phyloP scores from a whole-genome alignment of 2,888 invertebrate genomes.

The Disparrhopalites patrizii region DNA sequence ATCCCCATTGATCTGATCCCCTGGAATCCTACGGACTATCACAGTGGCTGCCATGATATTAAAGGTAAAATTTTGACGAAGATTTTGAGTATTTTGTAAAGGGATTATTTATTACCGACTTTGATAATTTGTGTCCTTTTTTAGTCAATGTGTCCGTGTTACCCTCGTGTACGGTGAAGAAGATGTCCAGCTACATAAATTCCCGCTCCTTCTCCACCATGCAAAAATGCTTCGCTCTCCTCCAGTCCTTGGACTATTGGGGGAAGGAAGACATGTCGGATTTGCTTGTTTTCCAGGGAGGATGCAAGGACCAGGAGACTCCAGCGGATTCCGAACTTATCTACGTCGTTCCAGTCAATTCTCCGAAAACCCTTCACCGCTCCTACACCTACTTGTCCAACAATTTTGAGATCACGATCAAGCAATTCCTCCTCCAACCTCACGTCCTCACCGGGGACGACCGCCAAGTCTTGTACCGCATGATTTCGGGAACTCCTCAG shows the following conservation, averaged over 20 bases:
- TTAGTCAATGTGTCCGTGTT: slow-evolving; percentile 44
- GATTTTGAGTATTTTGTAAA: neutral
- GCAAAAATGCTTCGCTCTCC: slow-evolving; percentile 45
- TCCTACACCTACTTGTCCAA: slow-evolving; percentile 24
- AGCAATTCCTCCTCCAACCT: slow-evolving; percentile 38
- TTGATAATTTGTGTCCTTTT: slow-evolving; percentile 16
- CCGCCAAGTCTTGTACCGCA: slow-evolving; percentile 38
- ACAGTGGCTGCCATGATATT: slow-evolving; percentile 36
- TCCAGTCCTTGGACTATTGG: slow-evolving; percentile 45
- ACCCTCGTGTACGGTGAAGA: slow-evolving; percentile 40
- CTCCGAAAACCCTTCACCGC: slow-evolving; percentile 9
- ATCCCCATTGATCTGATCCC: slow-evolving; percentile 41
- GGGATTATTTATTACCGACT: neutral
- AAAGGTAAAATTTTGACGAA: slow-evolving; percentile 33
- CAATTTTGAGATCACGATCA: slow-evolving; percentile 46
- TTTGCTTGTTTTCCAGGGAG: slow-evolving; percentile 40
- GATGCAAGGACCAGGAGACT: slow-evolving; percentile 21
- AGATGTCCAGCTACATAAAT: slow-evolving; percentile 37
- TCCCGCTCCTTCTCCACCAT: slow-evolving; percentile 32
- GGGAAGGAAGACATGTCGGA: slow-evolving; percentile 43
- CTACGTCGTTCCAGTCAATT: slow-evolving; percentile 32
- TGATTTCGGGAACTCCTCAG: slow-evolving; percentile 33
- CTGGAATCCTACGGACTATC: slow-evolving; percentile 43
- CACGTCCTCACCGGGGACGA: slow-evolving; percentile 41
- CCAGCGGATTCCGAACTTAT: slow-evolving; percentile 34